phyloP scores from a whole-genome alignment of 2,888 invertebrate genomes.

The Schizaphis graminum region DNA sequence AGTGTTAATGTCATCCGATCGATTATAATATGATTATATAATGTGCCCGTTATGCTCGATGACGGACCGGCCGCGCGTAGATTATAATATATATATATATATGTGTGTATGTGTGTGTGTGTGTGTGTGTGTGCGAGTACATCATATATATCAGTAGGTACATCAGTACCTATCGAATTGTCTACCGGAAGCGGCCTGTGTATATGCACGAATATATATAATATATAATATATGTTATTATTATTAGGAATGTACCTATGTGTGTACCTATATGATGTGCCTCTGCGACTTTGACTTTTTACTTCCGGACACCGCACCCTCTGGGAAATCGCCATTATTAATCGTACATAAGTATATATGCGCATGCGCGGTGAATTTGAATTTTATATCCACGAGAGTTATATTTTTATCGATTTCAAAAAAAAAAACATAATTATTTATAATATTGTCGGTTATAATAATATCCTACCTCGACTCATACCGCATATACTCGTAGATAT shows the following conservation, averaged over 20 bases:
- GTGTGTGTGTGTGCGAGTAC: background rate
- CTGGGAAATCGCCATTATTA: background rate
- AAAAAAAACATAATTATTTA: background rate
- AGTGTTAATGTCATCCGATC: conserved; percentile 36
- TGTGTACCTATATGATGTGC: background rate
- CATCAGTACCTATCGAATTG: background rate
- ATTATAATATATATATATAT: background rate
- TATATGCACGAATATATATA: background rate
- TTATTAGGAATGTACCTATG: background rate
- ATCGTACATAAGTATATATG: background rate
- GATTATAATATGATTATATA: conserved; percentile 26
- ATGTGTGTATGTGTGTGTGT: background rate
- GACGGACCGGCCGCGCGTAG: background rate
- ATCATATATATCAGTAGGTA: background rate
- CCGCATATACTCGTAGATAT: background rate
- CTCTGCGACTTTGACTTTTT: conserved; percentile 16
- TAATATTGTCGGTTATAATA: background rate
- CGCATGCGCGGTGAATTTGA: background rate
- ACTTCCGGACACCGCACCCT: conserved; percentile 55
- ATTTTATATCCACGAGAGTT: background rate
- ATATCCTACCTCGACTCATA: background rate
- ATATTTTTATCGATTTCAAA: background rate
- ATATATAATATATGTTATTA: too few relatives aligned
- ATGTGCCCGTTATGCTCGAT: background rate
- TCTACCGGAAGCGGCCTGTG: background rate